Base-by-base conservation (phyloP, 2,888 invertebrate genomes). In the Drosophila paracracens region DNA sequence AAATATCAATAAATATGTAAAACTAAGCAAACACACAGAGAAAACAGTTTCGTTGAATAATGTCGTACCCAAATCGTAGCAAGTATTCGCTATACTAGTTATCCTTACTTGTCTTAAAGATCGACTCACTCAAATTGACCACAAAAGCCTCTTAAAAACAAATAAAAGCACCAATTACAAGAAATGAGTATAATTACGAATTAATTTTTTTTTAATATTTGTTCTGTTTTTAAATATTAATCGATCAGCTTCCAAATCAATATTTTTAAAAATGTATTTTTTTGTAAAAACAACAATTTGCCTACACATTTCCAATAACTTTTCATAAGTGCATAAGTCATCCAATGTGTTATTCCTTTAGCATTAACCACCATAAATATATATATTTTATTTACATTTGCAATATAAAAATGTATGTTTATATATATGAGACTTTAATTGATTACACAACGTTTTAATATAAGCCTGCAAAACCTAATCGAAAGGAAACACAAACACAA, bases 401-500 rank as follows among this genome's bases (percentile, higher is more conserved):
- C 21, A 46, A 13, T 27, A 8, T 25, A 7, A 2, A 1, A 52
- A 21, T 53, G 0, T 25, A 25, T 33, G 5, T 5, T 4, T 38
- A n/a, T 38, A 8, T 40, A 38, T 29, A n/a, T 8, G 29, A 27
- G 33, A 35, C 3, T 33, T 33, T 59, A 48, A 25, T 59, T 59
- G 31, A 48, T 50, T 33, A 2, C 10, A 50, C 35, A 27, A 51
- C 35, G 13, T 35, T 33, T 35, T 4, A 27, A 33, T n/a, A 33
- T 11, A 27, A 50, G 6, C 18, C 25, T 38, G 27, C 33, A 2
- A 52, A 66, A 46, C 27, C 27, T 51, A 43, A 29, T 35, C 29
- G 29, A 67, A 35, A 35, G 35, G 52, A 66, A 52, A 48, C 52
- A 40, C 40, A 18, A 38, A 35, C 33, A 68, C 48, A 68, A 36